Conservation (phyloP, 2,797 vertebrate species). For the Mus minutoides region DNA sequence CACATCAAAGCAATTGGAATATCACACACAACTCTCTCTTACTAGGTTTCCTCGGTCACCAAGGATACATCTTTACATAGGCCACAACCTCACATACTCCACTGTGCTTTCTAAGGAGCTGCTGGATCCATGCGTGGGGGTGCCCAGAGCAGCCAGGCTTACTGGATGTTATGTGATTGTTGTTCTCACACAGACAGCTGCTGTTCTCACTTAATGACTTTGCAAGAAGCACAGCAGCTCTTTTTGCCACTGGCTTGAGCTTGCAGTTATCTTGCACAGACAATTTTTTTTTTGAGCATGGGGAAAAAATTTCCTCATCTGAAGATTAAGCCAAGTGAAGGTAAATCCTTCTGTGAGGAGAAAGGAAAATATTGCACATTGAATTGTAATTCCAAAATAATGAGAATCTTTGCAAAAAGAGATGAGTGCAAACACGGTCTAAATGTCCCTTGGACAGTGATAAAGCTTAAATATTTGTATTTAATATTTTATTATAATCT, state of each 20-base stretch:
- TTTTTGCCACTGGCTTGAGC: constrained; percentile 38
- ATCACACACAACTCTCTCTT: not conserved
- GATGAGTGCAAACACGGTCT: not conserved
- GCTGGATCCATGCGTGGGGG: not conserved
- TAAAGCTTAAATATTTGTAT: constrained; percentile 33
- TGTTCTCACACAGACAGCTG: constrained; percentile 51
- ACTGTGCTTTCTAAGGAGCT: constrained; percentile 52
- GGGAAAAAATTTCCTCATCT: not conserved
- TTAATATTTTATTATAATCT: constrained; percentile 25
- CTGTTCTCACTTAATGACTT: constrained; percentile 62
- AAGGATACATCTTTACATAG: constrained; percentile 40
- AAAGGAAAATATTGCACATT: not conserved
- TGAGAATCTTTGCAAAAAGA: not conserved
- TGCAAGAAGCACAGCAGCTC: constrained; percentile 27
- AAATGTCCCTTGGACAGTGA: not conserved
- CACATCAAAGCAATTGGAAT: not conserved
- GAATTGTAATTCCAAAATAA: constrained; percentile 23
- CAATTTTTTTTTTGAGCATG: constrained; percentile 56
- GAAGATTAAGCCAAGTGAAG: constrained; percentile 25
- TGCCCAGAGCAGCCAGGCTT: constrained; percentile 38
- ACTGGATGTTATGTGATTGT: constrained; percentile 45
- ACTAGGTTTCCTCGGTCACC: constrained; percentile 49
- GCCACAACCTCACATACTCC: constrained; percentile 59
- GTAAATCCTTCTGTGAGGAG: constrained; percentile 8
- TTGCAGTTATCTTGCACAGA: not conserved